Base-by-base conservation (phyloP, 1,140 invertebrate species). In the Wasmannia auropunctata region DNA sequence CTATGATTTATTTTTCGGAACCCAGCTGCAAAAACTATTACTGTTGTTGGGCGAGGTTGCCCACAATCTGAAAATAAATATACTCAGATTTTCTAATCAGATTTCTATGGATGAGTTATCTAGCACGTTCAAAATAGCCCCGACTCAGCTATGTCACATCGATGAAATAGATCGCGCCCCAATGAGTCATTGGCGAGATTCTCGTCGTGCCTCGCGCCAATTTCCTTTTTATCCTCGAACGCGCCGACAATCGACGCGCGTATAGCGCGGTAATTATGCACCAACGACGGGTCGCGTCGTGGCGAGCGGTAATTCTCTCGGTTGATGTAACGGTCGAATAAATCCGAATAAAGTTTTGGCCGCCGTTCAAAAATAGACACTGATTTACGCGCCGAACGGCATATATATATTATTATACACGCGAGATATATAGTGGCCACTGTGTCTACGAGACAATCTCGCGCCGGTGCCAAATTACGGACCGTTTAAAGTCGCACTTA, bases 331-430 rank as follows among this genome's bases (percentile, higher is more conserved):
- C 63, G 76, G 60, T 56, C 22, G 88, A 90, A 90, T 90, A 90
- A 90, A 90, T 90, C 76, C 83, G 88, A 90, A 90, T 87, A 89
- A 90, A 90, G 54, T 90, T 89, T 65, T 90, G 89, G 89, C 89
- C 81, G 28, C 31, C 67, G 81, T 90, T 90, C 89, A 90, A 90
- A 90, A 87, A 90, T 90, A 77, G 88, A 90, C 88, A 87, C 70
- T 90, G 89, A 90, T 90, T 90, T 90, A 90, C 81, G 43, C 43
- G 54, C 28, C 69, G 81, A 43, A 81, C 43, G 81, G 88, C 69
- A 69, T 90, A 87, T 90, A 87, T 90, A n/a, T 90, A 90, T 87
- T 46, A 46, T 14, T 46, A n/a, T n/a, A n/a, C 89, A 90, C 75
- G 74, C 54, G 87, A 70, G 74, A 25, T 22, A 28, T 28, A 60